Percentiles rank a stretch among this genome's conserved stretches.
Conservation (phyloP, 1,140 invertebrate genomes). For the Formica selysi region DNA sequence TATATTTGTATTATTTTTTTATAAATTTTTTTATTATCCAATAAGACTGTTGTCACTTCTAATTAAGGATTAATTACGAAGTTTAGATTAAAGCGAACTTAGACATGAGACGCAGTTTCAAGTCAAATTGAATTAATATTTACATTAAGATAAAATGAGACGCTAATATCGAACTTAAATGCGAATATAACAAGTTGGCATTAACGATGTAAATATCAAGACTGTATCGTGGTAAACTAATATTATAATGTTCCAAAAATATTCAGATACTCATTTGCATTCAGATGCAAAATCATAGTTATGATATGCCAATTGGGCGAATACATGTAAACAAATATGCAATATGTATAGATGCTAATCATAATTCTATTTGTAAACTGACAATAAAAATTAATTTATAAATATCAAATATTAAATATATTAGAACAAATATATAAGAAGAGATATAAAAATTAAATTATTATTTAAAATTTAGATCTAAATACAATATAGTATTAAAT, state of each 20-base stretch:
- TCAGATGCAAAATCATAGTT: not conserved
- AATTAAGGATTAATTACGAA: conserved; percentile 14
- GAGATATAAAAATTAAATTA: conserved; percentile 1
- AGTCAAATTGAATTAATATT: conserved; percentile 12
- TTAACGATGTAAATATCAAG: conserved; percentile 8
- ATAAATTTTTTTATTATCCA: not conserved
- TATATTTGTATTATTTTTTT: not conserved
- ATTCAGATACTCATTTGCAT: not conserved
- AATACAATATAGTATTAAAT: not conserved
- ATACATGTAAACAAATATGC: not conserved
- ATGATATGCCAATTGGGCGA: not conserved
- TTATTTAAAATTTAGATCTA: no score
- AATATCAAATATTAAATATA: not conserved
- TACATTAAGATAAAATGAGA: not conserved
- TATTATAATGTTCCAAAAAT: conserved; percentile 15
- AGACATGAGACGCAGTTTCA: not conserved
- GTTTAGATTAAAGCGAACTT: not conserved
- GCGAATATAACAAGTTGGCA: not conserved
- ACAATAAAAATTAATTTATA: not conserved
- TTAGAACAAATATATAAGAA: not conserved
- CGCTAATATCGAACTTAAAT: not conserved
- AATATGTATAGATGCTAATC: not conserved
- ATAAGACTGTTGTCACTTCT: not conserved
- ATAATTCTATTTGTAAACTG: not conserved
- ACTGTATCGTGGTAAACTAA: not conserved